These are phyloP conservation scores for Enteromius argenteus DNA, from an alignment of 2,797 vertebrate genomes.

Conservation along the genomic window DNA sequence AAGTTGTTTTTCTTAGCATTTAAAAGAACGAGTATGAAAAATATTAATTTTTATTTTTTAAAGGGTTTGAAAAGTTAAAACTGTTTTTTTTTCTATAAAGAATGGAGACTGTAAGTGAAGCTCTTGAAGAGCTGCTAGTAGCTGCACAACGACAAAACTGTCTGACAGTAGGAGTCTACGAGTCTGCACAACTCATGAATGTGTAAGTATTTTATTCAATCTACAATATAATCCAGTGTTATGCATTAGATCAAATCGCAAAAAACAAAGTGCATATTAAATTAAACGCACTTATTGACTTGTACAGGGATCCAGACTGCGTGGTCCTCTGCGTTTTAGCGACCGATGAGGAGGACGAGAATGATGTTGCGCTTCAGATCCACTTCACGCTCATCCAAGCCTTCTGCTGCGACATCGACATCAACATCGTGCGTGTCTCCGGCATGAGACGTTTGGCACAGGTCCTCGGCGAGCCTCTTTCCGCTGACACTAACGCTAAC, in stretches of 20 bases:
- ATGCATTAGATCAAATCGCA: background rate
- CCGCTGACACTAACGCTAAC: constrained; percentile 69
- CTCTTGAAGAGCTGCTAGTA: constrained; percentile 87
- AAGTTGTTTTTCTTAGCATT: background rate
- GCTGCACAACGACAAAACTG: constrained; percentile 85
- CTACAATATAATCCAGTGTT: background rate
- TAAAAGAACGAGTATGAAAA: background rate
- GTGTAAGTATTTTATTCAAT: constrained; percentile 76
- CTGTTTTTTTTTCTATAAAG: constrained; percentile 66
- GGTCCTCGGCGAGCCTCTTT: constrained; percentile 76
- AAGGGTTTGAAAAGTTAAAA: constrained; percentile 19
- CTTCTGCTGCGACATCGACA: constrained; percentile 91
- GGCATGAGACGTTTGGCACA: constrained; percentile 83
- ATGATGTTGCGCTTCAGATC: constrained; percentile 89
- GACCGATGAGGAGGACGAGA: constrained; percentile 83
- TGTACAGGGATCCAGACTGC: constrained; percentile 88
- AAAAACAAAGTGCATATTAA: background rate
- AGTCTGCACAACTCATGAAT: constrained; percentile 89
- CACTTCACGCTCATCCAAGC: constrained; percentile 95
- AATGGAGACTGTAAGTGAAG: constrained; percentile 84
- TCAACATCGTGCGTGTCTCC: constrained; percentile 87
- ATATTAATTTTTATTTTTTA: background rate
- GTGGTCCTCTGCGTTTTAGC: constrained; percentile 91
- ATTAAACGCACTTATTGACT: background rate
- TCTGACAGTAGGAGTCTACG: constrained; percentile 88